A percentile compares a stretch with the other conserved stretches of the same genome.
Evolutionary conservation across 2,797 vertebrate species (phyloP).

Genomic region (Clarias platycephalus): DNA sequence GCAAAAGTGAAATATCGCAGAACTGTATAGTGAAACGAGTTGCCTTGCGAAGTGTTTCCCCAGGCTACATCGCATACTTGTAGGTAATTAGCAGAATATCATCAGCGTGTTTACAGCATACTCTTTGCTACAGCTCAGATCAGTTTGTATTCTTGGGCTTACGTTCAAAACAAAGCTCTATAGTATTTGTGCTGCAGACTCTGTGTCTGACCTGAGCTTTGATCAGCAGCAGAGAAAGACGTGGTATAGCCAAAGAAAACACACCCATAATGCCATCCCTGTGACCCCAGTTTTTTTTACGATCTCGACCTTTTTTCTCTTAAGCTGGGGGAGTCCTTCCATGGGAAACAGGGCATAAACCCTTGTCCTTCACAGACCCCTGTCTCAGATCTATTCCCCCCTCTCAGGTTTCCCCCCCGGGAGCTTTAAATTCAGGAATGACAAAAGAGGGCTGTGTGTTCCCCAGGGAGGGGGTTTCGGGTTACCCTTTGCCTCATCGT

Average conservation of each 20-base stretch:
- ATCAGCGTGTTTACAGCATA: background rate
- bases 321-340: conserved; percentile 33
- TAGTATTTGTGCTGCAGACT: conserved; percentile 23
- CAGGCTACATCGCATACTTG: background rate
- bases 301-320: conserved; percentile 28
- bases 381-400: conserved; percentile 52
- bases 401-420: conserved; percentile 57
- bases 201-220: conserved; percentile 24
- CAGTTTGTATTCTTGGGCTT: background rate
- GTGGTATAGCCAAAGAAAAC: conserved; percentile 1
- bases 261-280: conserved; percentile 28
- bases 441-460: conserved; percentile 63
- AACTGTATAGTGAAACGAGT: background rate
- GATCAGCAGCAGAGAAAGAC: conserved; percentile 30
- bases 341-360: conserved; percentile 43
- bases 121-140: background rate
- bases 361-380: conserved; percentile 34
- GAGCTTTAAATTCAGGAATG: conserved; percentile 65
- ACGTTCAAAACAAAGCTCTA: conserved; percentile 3
- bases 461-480: conserved; percentile 66
- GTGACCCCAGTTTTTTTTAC: conserved; percentile 43
- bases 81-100: background rate
- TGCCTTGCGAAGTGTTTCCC: background rate
- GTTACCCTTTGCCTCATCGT: conserved; percentile 62
- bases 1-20: background rate